Evolutionary conservation across 2,797 vertebrate species (phyloP).

Genomic region (Ammospiza maritima): DNA sequence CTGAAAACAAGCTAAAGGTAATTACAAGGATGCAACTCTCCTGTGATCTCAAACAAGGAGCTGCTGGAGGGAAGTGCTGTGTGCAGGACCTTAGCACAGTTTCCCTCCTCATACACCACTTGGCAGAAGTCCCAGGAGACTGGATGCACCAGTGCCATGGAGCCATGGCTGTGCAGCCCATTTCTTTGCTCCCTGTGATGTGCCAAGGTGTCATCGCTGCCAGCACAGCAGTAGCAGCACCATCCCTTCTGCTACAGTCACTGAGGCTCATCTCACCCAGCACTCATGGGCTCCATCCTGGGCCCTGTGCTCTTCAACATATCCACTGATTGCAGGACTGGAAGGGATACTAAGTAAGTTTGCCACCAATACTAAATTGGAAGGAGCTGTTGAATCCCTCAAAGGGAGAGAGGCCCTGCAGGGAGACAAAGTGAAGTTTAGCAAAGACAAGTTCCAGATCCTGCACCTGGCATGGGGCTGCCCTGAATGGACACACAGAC

Average conservation of each 20-base stretch:
- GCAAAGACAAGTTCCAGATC: neutral
- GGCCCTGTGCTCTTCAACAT: neutral
- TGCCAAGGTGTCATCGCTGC: neutral
- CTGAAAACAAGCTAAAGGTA: neutral
- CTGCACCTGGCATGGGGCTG: neutral
- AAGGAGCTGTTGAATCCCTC: neutral
- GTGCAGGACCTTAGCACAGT: neutral
- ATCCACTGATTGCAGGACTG: neutral
- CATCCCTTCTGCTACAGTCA: neutral
- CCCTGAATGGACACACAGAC: no score
- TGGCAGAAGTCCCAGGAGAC: neutral
- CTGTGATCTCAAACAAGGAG: accelerated
- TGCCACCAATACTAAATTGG: neutral
- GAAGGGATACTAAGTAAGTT: neutral
- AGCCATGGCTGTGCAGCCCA: neutral
- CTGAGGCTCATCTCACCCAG: neutral
- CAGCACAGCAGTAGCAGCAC: accelerated
- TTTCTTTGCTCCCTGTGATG: neutral
- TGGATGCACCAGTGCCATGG: neutral
- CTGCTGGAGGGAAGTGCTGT: neutral
- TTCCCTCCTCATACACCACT: neutral
- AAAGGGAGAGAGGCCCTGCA: neutral
- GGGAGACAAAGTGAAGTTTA: neutral
- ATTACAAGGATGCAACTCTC: neutral
- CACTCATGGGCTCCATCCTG: neutral